Percentiles rank a stretch among this genome's conserved stretches.
Conservation (phyloP, 2,888 invertebrate species). For the Drosophila niveifrons region DNA sequence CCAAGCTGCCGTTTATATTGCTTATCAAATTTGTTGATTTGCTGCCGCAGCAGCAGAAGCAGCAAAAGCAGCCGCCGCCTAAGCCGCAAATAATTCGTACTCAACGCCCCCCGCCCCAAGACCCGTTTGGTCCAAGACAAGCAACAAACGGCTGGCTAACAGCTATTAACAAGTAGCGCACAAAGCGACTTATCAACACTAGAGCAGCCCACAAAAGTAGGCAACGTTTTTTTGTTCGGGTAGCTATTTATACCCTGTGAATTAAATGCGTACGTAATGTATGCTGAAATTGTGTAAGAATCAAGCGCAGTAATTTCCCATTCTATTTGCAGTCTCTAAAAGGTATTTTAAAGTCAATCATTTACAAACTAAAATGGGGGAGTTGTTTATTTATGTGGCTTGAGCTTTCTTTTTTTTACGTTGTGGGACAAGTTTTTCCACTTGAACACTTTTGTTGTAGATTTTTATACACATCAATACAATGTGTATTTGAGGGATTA, state of each 20-base stretch:
- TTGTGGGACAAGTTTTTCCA: conserved; percentile 71
- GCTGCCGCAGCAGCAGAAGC: conserved; percentile 70
- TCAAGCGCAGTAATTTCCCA: neutral
- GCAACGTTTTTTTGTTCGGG: conserved; percentile 43
- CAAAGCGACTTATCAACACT: conserved; percentile 78
- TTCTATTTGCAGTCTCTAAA: conserved; percentile 1
- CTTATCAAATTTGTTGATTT: conserved; percentile 82
- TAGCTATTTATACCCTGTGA: conserved; percentile 39
- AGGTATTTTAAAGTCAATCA: conserved; percentile 24
- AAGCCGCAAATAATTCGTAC: conserved; percentile 76
- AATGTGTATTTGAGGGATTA: conserved; percentile 76
- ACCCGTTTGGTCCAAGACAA: conserved; percentile 14
- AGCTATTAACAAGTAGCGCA: conserved; percentile 74
- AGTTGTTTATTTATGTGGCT: conserved; percentile 64
- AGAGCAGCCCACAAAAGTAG: conserved; percentile 65
- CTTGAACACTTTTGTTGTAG: conserved; percentile 76
- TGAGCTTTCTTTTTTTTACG: conserved; percentile 34
- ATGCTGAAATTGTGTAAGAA: neutral
- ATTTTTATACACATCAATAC: conserved; percentile 67
- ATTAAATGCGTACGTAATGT: neutral
- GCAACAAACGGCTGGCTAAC: conserved; percentile 54
- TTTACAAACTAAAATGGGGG: too few species aligned
- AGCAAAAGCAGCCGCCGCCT: conserved; percentile 41
- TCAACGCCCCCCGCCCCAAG: neutral
- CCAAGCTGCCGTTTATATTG: conserved; percentile 66